A percentile compares a stretch with the other conserved stretches of the same genome.
phyloP scores from a whole-genome alignment of 2,797 vertebrate species.

The Sarcoramphus papa region DNA sequence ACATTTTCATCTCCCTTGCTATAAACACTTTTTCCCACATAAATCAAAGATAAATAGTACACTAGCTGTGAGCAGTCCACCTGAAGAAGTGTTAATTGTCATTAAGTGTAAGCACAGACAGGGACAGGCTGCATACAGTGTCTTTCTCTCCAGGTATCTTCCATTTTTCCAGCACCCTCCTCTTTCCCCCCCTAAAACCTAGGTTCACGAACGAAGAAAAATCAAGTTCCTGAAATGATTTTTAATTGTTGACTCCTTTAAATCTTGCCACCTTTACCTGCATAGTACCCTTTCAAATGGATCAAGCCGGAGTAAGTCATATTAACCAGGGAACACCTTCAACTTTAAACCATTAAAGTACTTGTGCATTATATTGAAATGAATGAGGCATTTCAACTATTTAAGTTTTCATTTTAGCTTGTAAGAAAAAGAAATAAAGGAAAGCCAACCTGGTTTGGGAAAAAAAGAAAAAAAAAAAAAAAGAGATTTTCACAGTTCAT shows the following conservation, averaged over 20 bases:
- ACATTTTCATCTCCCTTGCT: not conserved
- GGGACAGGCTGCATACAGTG: not conserved
- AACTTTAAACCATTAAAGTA: not conserved
- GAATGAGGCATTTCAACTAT: not conserved
- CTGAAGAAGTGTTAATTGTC: not conserved
- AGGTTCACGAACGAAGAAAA: not conserved
- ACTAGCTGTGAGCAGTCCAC: not conserved
- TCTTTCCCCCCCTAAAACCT: rapidly evolving
- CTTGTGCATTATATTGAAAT: not conserved
- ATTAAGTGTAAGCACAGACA: not conserved
- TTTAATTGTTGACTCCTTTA: not conserved
- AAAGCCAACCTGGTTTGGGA: not conserved
- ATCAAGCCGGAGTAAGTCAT: not conserved
- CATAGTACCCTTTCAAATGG: not conserved
- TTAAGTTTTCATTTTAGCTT: not conserved
- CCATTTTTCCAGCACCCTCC: not conserved
- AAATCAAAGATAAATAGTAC: not conserved
- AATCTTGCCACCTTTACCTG: not conserved
- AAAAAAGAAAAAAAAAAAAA: not conserved
- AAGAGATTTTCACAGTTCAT: not conserved
- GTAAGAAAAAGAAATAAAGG: not conserved
- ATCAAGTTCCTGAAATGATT: not conserved
- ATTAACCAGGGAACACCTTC: not conserved
- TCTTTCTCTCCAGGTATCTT: not conserved
- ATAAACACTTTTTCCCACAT: not conserved